Evolutionary conservation across 2,113 vertebrate species (phyloP), one percentile per base, ranked within the genome.

Genomic region (Misgurnus mizolepis): DNA sequence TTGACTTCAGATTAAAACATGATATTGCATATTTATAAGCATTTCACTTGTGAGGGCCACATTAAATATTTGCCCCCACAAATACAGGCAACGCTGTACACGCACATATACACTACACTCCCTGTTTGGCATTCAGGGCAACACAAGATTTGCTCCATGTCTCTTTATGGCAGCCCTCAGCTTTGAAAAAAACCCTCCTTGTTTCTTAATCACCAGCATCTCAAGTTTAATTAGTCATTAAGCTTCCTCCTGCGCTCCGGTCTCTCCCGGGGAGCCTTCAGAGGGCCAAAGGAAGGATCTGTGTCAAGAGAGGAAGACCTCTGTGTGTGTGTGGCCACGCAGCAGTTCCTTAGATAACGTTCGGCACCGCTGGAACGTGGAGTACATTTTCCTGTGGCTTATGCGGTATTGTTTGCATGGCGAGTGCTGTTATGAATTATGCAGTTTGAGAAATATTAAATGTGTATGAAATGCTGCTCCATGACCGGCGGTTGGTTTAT

Each of bases 161-260:
- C 85, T 85, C 83, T 86, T 90, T 86, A 89, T 89, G 47, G 68
- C 43, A 71, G 58, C 22, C 85, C 85, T 87, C 81, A 68, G 85
- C 85, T 88, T 43, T 68, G 88, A 91, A 89, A 88, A 87, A 89
- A 91, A 88, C 87, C 86, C 80, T 88, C 84, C 72, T 87, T 87
- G 87, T 91, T 90, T 86, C 91, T 91, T 92, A 93, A 92, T 92
- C 91, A 93, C 88, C 84, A 84, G 85, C 88, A 90, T 89, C 87
- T 87, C 88, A 90, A 89, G 89, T 91, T 90, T 92, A 93, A 94
- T 94, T 92, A 92, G 91, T 92, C 90, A 93, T 93, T 92, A 92
- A 90, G 90, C 91, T 92, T 90, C 90, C 91, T 93, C 89, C 84
- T 87, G 91, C 79, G 86, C 87, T 90, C 92, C 89, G 77, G 73